Evolutionary conservation across 2,888 invertebrate genomes (phyloP), one percentile per base, ranked within the genome.

Genomic region (Chaetoderma sp.): DNA sequence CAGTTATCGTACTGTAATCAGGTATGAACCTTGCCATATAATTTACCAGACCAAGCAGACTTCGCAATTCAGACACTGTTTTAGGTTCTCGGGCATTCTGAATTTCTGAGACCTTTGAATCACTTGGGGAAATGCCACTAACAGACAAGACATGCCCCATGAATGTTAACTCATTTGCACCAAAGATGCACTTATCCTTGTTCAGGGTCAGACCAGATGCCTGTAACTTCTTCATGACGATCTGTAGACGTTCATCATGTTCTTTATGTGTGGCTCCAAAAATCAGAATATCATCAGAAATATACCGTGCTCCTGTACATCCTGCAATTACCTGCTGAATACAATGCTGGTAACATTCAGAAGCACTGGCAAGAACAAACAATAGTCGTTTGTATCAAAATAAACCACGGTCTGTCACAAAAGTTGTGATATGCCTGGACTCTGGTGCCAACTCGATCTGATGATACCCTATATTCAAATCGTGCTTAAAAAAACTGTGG

Each of bases 391-490:
- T 72, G 44, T 71, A 77, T n/a, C 76, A 28, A 50, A 57, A 72
- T 4, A 71, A 33, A 5, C 70, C 71, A 36, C 49, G 67, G 30
- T 75, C 67, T 13, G 74, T 77, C n/a, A 70, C 59, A 57, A 76
- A 78, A 23, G 77, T 73, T 18, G 77, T 77, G 5, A 78, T 76
- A 3, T 69, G 63, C 5, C 76, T 47, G 5, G 73, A 76, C 23
- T 69, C 68, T 27, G 68, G 66, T 8, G 50, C 49, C 13, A 75
- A 49, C 39, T 76, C 75, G 2, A 74, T 60, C 39, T 78, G 73
- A 28, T 76, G 74, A 52, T 70, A 79, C 0, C 69, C 75, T 63
- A 57, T 67, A 42, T 67, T 73, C 0, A 79, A 61, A 57, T 78
- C 78, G 2, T 76, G 49, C 28, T 74, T 78, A 32, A 55, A n/a